Conservation (phyloP, 2,113 vertebrate species). For the Catharus bicknelli region DNA sequence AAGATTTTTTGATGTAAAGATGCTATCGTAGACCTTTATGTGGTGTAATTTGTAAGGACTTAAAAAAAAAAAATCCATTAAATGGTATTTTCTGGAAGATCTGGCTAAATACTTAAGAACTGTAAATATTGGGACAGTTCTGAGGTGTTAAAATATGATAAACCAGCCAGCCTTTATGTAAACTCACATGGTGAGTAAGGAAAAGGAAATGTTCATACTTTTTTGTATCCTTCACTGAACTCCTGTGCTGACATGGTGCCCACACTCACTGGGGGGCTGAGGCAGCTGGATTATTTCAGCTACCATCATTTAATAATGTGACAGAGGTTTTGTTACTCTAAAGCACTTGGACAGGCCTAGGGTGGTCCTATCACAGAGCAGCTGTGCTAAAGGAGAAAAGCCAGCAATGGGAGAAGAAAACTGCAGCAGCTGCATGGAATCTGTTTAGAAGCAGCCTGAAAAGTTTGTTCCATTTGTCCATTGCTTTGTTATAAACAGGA, state of each 20-base stretch:
- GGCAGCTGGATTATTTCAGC: neutral
- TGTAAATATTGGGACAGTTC: neutral
- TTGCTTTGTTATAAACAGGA: slow-evolving; percentile 34
- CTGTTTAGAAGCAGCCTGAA: neutral
- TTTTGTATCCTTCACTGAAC: neutral
- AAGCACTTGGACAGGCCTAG: neutral
- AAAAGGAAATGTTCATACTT: neutral
- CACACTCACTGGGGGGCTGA: neutral
- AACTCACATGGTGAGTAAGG: neutral
- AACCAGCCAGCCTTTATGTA: neutral
- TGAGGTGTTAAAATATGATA: neutral
- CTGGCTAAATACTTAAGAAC: neutral
- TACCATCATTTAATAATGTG: neutral
- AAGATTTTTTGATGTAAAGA: neutral
- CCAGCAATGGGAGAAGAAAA: neutral
- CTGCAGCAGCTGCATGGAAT: neutral
- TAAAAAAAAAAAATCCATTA: neutral
- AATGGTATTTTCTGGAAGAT: neutral
- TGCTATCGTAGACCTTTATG: neutral
- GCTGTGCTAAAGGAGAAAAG: neutral
- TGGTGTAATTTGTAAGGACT: neutral
- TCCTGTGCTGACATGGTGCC: neutral
- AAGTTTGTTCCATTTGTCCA: slow-evolving; percentile 18
- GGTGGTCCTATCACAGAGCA: neutral
- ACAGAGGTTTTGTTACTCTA: neutral